These are phyloP conservation scores for Diacarnus erythraeanus DNA, from an alignment of 37 sponge, comb jelly and placozoan species.

Conservation along the genomic window DNA sequence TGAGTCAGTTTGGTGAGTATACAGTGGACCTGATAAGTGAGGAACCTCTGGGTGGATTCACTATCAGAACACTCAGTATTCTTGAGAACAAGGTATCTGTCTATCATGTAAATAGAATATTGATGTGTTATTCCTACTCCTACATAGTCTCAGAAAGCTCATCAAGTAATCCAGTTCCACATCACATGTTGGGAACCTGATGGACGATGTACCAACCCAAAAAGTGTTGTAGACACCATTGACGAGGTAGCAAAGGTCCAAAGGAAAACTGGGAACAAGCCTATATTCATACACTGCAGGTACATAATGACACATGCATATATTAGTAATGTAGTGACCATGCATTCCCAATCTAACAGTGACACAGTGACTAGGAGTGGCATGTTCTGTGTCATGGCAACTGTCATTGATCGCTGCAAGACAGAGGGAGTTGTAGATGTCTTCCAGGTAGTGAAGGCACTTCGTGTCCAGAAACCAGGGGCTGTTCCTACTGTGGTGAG, in stretches of 20 bases:
- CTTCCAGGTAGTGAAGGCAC: slow-evolving; percentile 74
- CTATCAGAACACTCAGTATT: slow-evolving; percentile 37
- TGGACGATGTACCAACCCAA: slow-evolving; percentile 52
- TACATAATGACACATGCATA: neutral
- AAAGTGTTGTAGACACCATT: slow-evolving; percentile 67
- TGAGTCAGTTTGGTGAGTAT: slow-evolving; percentile 26
- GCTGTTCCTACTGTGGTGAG: slow-evolving; percentile 62
- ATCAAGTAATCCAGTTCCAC: slow-evolving; percentile 81
- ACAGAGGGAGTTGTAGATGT: slow-evolving; percentile 79
- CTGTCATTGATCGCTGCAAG: slow-evolving; percentile 76
- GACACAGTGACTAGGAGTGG: slow-evolving; percentile 76
- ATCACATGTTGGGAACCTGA: slow-evolving; percentile 69
- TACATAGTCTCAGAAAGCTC: slow-evolving; percentile 10
- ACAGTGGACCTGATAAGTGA: slow-evolving; percentile 29
- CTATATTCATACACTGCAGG: slow-evolving; percentile 89
- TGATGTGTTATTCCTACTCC: neutral
- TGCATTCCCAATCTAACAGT: slow-evolving; percentile 6
- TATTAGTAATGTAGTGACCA: neutral
- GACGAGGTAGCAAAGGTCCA: slow-evolving; percentile 78
- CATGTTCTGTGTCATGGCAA: slow-evolving; percentile 66
- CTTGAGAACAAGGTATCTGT: slow-evolving; percentile 33
- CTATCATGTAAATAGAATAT: neutral
- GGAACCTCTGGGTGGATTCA: slow-evolving; percentile 35
- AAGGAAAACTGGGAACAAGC: slow-evolving; percentile 71
- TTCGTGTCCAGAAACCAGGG: slow-evolving; percentile 69